Percentiles rank a stretch among this genome's conserved stretches.
phyloP scores from a whole-genome alignment of 1,140 invertebrate genomes.

The Temnothorax curvispinosus region DNA sequence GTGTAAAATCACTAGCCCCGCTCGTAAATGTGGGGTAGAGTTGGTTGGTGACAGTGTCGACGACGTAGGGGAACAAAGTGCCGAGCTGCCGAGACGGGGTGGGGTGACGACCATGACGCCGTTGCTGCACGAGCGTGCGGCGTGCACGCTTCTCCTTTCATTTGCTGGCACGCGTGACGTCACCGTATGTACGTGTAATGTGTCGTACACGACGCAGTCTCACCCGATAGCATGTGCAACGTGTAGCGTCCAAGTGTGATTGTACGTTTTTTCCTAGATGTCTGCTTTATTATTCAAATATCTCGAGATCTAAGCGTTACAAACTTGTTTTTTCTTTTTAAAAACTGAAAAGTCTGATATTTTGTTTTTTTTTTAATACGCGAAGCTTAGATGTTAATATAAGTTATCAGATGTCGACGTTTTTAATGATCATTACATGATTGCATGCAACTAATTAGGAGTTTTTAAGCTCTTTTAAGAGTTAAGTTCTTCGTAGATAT shows the following conservation, averaged over 20 bases:
- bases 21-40: slow-evolving; percentile 47
- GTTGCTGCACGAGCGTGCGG: slow-evolving; percentile 34
- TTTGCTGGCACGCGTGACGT: slow-evolving; percentile 41
- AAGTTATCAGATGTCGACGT: background rate
- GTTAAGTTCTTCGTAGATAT: background rate
- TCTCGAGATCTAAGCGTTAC: too few species aligned
- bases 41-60: slow-evolving; percentile 24
- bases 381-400: background rate
- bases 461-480: background rate
- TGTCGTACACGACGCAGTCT: background rate
- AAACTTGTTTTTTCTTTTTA: background rate
- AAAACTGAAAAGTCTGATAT: background rate
- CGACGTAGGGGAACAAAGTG: background rate
- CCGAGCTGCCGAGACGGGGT: background rate
- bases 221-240: background rate
- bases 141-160: slow-evolving; percentile 57
- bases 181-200: slow-evolving; percentile 10
- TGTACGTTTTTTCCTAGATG: background rate
- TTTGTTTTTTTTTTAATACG: background rate
- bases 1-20: slow-evolving; percentile 49
- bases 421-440: background rate
- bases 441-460: background rate
- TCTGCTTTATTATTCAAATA: background rate
- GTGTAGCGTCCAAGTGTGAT: slow-evolving; percentile 2
- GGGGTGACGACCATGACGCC: slow-evolving; percentile 31